These are phyloP conservation scores for Drosophila paulistorum DNA, from an alignment of 1,140 invertebrate species.

Conservation along the genomic window DNA sequence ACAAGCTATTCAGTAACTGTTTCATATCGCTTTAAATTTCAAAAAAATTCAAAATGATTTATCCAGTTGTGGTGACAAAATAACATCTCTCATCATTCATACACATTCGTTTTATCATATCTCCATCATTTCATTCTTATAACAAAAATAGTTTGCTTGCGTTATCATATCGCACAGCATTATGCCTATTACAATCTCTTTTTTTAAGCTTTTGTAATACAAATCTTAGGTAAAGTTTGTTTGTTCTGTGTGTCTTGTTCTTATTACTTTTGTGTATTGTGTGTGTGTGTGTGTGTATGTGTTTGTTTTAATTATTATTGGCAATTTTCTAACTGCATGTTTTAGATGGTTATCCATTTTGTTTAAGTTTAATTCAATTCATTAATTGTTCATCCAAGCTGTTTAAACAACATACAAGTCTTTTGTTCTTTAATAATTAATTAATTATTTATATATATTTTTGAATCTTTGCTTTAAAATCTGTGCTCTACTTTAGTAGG, in stretches of 20 bases:
- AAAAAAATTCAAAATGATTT: constrained; percentile 76
- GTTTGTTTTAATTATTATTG: constrained; percentile 65
- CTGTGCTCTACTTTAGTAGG: constrained; percentile 63
- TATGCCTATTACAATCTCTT: constrained; percentile 48
- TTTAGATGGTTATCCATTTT: constrained; percentile 56
- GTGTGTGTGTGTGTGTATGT: constrained; percentile 10
- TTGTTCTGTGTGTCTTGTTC: constrained; percentile 39
- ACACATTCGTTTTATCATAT: neutral
- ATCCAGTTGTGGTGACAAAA: constrained; percentile 67
- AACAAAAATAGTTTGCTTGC: constrained; percentile 73
- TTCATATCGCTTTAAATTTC: constrained; percentile 37
- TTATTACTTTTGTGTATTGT: constrained; percentile 44
- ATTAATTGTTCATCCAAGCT: constrained; percentile 58
- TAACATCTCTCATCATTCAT: constrained; percentile 41
- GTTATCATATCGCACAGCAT: constrained; percentile 42
- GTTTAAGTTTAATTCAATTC: constrained; percentile 16
- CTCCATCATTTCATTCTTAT: constrained; percentile 51
- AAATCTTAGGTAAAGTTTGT: constrained; percentile 77
- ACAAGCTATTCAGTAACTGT: constrained; percentile 30
- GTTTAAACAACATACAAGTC: constrained; percentile 70
- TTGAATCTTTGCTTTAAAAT: constrained; percentile 57
- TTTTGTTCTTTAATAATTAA: constrained; percentile 69
- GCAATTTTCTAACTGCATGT: constrained; percentile 80
- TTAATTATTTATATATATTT: constrained; percentile 32
- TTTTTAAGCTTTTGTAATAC: constrained; percentile 63